Conservation (phyloP, 2,113 vertebrate species). For the Callionymus lyra region DNA sequence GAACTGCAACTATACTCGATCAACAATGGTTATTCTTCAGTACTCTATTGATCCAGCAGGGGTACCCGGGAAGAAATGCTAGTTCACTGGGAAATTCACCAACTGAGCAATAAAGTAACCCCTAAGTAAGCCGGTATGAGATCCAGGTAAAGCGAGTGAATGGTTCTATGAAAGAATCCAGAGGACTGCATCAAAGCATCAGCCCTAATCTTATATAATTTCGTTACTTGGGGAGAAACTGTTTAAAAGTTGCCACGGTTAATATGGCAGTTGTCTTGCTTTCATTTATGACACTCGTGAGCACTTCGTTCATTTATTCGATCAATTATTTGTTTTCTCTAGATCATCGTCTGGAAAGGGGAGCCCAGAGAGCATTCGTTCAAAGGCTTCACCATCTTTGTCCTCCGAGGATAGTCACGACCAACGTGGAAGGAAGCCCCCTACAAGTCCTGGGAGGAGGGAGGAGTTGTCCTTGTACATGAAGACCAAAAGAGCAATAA, state of each 20-base stretch:
- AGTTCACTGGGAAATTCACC: no score
- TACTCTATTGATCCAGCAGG: no score
- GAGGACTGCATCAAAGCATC: no score
- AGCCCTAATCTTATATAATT: no score
- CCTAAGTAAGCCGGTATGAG: no score
- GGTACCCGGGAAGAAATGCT: no score
- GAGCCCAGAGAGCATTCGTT: slow-evolving; percentile 89
- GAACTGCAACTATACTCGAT: no score
- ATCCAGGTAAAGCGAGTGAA: no score
- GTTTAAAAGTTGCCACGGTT: neutral
- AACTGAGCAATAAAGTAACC: no score
- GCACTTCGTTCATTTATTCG: slow-evolving; percentile 1
- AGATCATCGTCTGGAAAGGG: slow-evolving; percentile 94
- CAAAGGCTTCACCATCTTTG: slow-evolving; percentile 83
- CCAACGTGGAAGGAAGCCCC: slow-evolving; percentile 77
- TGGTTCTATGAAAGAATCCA: no score
- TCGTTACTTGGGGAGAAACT: no score
- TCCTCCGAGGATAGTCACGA: slow-evolving; percentile 86
- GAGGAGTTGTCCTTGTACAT: slow-evolving; percentile 93
- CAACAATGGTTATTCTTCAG: no score
- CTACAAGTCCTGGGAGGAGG: slow-evolving; percentile 81
- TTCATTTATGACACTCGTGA: slow-evolving; percentile 10
- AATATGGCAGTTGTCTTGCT: neutral
- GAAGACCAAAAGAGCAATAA: slow-evolving; percentile 97
- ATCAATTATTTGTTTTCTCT: slow-evolving; percentile 12